phyloP scores from a whole-genome alignment of 2,888 invertebrate genomes.

The Tenodera sinensis region DNA sequence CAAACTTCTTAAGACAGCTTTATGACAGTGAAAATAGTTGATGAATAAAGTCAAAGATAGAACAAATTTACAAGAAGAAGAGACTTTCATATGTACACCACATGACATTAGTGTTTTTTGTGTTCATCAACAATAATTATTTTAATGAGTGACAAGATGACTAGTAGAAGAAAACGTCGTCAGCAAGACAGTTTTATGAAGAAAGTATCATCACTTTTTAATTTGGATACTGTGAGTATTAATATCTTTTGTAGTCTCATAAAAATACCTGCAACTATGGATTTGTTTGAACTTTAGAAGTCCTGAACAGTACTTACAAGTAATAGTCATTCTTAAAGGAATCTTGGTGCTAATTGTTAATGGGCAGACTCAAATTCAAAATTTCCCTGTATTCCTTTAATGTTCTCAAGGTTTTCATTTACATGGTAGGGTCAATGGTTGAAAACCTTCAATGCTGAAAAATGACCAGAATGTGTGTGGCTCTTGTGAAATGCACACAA shows the following conservation, averaged over 20 bases:
- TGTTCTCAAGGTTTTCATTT: too few species aligned
- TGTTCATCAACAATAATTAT: not conserved
- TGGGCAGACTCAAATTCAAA: too few species aligned
- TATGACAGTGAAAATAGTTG: not conserved
- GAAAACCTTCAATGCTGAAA: too few species aligned
- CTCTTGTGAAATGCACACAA: too few species aligned
- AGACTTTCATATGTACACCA: not conserved
- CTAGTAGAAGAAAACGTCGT: slow-evolving; percentile 64
- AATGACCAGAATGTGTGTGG: too few species aligned
- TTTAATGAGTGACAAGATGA: slow-evolving; percentile 46
- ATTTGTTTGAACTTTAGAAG: too few species aligned
- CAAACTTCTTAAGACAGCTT: not conserved
- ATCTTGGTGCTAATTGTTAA: too few species aligned
- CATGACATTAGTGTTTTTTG: not conserved
- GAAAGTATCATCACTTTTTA: slow-evolving; percentile 84
- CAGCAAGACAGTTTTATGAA: slow-evolving; percentile 75
- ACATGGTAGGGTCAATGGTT: too few species aligned
- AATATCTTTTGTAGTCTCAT: not conserved
- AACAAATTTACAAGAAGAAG: not conserved
- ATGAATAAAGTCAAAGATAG: not conserved
- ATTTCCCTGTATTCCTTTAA: too few species aligned
- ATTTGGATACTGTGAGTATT: slow-evolving; percentile 75
- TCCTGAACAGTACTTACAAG: too few species aligned
- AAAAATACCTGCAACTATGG: not conserved
- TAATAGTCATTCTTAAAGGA: too few species aligned